Evolutionary conservation across 2,113 vertebrate species (phyloP).

Genomic region (Psettodes erumei): DNA sequence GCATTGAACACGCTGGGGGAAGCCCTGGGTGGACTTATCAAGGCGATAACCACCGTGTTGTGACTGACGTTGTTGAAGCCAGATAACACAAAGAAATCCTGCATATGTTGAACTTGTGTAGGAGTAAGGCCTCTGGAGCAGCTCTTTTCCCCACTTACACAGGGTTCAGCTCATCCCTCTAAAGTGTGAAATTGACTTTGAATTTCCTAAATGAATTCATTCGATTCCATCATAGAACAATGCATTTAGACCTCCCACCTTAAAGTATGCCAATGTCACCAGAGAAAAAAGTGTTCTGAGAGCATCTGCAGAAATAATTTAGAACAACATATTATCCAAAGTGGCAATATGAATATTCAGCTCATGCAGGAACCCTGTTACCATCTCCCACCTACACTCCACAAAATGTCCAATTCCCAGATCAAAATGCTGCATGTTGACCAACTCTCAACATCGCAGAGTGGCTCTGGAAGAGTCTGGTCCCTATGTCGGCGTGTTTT

Average conservation of each 20-base stretch:
- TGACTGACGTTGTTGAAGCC: too few relatives aligned
- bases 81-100: too few relatives aligned
- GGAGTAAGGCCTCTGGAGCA: not conserved
- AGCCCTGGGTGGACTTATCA: not conserved
- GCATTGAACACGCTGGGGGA: too few relatives aligned
- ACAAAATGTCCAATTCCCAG: not conserved
- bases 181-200: not conserved
- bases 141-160: not conserved
- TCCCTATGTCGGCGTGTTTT: slow-evolving; percentile 57
- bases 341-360: not conserved
- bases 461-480: not conserved
- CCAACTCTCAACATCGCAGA: not conserved
- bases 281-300: not conserved
- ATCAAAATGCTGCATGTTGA: not conserved
- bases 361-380: not conserved
- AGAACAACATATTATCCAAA: not conserved
- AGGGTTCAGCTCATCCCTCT: not conserved
- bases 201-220: too few relatives aligned
- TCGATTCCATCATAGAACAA: too few relatives aligned
- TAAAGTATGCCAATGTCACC: not conserved
- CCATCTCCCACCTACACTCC: not conserved
- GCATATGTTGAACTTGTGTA: not conserved
- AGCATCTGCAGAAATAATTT: not conserved
- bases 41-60: not conserved
- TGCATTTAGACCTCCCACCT: not conserved